Evolutionary conservation across 2,888 invertebrate species (phyloP).

Genomic region (Chaetoderma sp.): DNA sequence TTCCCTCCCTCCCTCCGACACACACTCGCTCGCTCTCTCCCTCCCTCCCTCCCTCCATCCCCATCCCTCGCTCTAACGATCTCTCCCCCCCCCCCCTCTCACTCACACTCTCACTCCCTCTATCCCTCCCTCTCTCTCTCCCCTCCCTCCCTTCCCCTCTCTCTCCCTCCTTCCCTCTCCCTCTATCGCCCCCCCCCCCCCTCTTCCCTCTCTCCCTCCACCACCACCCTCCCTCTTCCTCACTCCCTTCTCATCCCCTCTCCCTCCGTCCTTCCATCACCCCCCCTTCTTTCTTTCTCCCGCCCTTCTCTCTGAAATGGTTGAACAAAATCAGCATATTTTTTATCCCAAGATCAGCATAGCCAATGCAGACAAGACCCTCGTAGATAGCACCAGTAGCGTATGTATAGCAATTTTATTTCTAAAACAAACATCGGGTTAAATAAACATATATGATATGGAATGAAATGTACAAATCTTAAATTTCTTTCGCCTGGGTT

Average conservation of each 20-base stretch:
- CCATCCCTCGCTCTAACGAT: background rate
- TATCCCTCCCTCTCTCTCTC: no score
- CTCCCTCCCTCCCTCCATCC: no score
- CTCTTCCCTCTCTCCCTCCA: background rate
- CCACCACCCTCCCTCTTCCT: background rate
- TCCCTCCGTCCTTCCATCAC: no score
- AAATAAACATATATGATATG: no score
- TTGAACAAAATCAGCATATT: background rate
- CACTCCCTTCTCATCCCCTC: background rate
- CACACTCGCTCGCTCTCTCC: no score
- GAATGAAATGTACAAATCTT: no score
- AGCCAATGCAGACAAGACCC: background rate
- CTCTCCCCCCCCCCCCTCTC: no score
- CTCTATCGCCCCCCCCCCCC: background rate
- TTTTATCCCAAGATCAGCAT: background rate
- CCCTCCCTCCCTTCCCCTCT: background rate
- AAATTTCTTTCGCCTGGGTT: no score
- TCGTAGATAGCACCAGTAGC: background rate
- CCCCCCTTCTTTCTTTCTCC: background rate
- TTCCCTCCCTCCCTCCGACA: no score
- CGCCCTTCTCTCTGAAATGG: background rate
- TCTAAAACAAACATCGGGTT: no score
- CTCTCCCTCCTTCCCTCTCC: background rate
- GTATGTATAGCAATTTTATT: background rate
- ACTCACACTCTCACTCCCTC: no score